Evolutionary conservation across 2,888 invertebrate species (phyloP).

Genomic region (Hyles lineata): DNA sequence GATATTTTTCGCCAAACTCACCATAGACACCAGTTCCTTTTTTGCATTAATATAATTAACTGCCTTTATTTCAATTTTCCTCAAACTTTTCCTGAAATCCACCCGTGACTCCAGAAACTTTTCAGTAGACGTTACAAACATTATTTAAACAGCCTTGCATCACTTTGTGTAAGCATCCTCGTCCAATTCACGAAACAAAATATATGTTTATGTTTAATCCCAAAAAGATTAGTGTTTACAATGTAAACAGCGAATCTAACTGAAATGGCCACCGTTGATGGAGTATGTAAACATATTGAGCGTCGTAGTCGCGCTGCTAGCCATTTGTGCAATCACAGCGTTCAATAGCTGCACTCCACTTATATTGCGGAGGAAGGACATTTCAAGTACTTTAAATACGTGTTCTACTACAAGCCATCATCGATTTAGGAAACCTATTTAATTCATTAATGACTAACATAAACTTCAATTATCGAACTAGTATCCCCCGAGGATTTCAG

Average conservation of each 20-base stretch:
- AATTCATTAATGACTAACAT: background rate
- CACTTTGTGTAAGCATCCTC: background rate
- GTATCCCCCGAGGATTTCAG: too few species aligned
- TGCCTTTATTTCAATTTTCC: background rate
- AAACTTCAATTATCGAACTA: too few species aligned
- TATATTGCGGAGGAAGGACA: background rate
- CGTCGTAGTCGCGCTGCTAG: background rate
- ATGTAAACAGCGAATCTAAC: background rate
- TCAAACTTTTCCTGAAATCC: background rate
- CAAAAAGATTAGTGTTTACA: background rate
- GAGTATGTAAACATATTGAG: conserved; percentile 19
- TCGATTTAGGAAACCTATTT: background rate
- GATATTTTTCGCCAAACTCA: too few species aligned
- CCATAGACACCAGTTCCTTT: too few species aligned
- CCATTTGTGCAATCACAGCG: conserved; percentile 12
- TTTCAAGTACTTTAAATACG: background rate
- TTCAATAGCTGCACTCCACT: conserved; percentile 20
- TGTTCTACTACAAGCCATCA: background rate
- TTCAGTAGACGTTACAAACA: background rate
- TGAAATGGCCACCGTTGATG: conserved; percentile 10
- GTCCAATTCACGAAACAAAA: conserved; percentile 6
- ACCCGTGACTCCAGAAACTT: background rate
- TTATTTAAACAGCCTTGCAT: background rate
- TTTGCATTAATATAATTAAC: background rate
- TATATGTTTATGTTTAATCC: conserved; percentile 12